These are phyloP conservation scores for Rhegmatorhina hoffmannsi DNA, from an alignment of 2,113 vertebrate species.

Conservation along the genomic window DNA sequence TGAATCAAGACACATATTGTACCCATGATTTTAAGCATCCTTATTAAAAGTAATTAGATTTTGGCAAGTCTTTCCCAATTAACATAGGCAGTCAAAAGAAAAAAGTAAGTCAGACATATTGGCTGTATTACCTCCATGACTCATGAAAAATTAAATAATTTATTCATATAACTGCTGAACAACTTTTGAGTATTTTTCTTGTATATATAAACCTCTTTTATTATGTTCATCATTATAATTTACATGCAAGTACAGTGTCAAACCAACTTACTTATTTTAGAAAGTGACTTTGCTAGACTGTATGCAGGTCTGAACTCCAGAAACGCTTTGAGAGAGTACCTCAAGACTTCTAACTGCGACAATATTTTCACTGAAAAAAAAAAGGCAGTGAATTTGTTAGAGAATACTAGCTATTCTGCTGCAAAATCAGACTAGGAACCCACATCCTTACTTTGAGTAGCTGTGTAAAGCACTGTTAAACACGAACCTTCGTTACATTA, in stretches of 20 bases:
- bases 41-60: conserved; percentile 49
- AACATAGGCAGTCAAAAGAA: not conserved
- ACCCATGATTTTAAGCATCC: not conserved
- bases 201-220: not conserved
- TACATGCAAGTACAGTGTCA: not conserved
- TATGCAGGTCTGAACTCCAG: conserved; percentile 59
- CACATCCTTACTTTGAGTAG: not conserved
- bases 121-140: not conserved
- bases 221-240: conserved; percentile 20
- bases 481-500: not conserved
- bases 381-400: not conserved
- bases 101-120: not conserved
- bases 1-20: conserved; percentile 21
- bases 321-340: conserved; percentile 59
- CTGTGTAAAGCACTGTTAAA: not conserved
- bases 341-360: conserved; percentile 65
- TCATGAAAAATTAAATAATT: not conserved
- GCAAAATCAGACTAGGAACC: not conserved
- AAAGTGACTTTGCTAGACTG: conserved; percentile 62
- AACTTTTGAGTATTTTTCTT: not conserved
- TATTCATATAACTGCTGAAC: not conserved
- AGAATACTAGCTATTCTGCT: not conserved
- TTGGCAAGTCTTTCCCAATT: conserved; percentile 24
- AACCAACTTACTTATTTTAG: conserved; percentile 67
- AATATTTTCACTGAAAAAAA: conserved; percentile 51